Conservation (phyloP, 2,888 invertebrate species). For the Cryptosula pallasiana region DNA sequence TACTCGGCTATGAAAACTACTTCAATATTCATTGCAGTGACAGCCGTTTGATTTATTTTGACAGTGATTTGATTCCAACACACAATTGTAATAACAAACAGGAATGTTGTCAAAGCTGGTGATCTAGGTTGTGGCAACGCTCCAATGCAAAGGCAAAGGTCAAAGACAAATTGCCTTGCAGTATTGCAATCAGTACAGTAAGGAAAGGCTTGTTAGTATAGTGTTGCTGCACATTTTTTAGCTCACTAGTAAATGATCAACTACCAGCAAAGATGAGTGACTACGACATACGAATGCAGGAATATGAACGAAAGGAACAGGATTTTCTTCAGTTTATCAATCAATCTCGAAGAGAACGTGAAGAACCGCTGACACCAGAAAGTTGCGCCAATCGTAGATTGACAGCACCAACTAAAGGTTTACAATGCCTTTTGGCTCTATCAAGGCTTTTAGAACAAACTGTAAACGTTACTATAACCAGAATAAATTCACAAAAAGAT, state of each 20-base stretch:
- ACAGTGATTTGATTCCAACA: constrained; percentile 1
- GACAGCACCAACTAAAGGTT: background rate
- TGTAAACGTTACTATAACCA: background rate
- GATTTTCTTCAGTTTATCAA: constrained; percentile 17
- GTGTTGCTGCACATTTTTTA: too few relatives aligned
- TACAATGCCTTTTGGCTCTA: constrained; percentile 12
- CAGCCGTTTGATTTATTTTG: constrained; percentile 1
- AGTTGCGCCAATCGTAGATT: background rate
- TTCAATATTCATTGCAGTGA: background rate
- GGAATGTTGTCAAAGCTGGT: too few relatives aligned
- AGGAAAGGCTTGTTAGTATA: too few relatives aligned
- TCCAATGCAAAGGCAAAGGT: too few relatives aligned
- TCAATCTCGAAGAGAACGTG: background rate
- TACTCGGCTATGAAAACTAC: too few relatives aligned
- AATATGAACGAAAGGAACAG: background rate
- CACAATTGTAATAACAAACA: too few relatives aligned
- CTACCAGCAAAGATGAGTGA: too few relatives aligned
- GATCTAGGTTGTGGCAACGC: too few relatives aligned
- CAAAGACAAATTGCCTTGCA: too few relatives aligned
- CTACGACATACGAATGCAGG: background rate
- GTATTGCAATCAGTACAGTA: too few relatives aligned
- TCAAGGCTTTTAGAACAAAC: background rate
- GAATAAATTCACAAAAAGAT: background rate
- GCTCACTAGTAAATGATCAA: too few relatives aligned
- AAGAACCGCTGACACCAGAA: background rate